Evolutionary conservation across 2,888 invertebrate species (phyloP), one percentile per base, ranked within the genome.

Genomic region (Salticus scenicus): DNA sequence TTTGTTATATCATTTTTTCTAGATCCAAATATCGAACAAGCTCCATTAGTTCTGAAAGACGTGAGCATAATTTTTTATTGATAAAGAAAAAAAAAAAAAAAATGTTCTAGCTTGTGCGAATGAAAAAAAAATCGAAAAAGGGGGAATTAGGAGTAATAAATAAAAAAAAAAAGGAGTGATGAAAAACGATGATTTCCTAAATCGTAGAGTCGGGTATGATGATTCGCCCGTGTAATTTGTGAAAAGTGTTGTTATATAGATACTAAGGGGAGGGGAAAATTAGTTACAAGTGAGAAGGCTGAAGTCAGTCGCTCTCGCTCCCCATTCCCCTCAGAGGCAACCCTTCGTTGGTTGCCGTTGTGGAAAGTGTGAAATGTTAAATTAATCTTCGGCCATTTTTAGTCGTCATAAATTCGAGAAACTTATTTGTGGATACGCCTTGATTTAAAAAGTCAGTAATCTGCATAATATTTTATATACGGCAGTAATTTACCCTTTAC

Each of bases 111-210:
- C 24, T 63, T 20, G 28, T 63, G 63, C 28, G 30, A 30, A 31
- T 27, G 41, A 12, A 31, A 41, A n/a, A n/a, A n/a, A 47, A 33
- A 47, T 30, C 30, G 37, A 69, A 63, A 80, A 80, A 24, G 66
- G 66, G 31, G 31, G 76, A 83, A 83, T 83, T 83, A 83, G 83
- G 66, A 83, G 76, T 76, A 70, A 83, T 83, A 76, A 77, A 67
- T 66, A 66, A 31, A 28, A n/a, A n/a, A n/a, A n/a, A 72, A 80
- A 73, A 67, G 33, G 37, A 20, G 14, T 57, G 73, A 74, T 72
- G 72, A 76, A 77, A 76, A 76, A 83, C 72, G 57, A 83, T 66
- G 69, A 76, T 75, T 75, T 27, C 63, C 47, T 30, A 82, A 75
- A 82, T 82, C 82, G 42, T 37, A 63, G 82, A 75, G 63, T 66